Conservation (phyloP, 2,888 invertebrate genomes). For the Pyrrhia umbra region DNA sequence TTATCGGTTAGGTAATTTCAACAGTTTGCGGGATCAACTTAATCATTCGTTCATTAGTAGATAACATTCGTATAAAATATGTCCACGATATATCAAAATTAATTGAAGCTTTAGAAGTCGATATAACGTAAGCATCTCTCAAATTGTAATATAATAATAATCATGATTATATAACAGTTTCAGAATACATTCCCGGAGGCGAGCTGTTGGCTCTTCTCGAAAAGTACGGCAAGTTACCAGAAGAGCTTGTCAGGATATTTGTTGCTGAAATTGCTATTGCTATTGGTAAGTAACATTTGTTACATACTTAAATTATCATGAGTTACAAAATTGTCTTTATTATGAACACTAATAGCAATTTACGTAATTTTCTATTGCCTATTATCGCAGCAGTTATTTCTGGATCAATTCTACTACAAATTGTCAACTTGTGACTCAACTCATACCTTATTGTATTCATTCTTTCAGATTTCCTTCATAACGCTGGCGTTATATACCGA, state of each 20-base stretch:
- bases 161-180: conserved; percentile 89
- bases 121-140: neutral
- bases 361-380: too few species aligned
- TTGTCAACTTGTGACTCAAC: neutral
- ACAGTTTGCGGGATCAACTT: conserved; percentile 26
- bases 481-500: conserved; percentile 96
- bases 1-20: conserved; percentile 49
- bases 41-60: conserved; percentile 32
- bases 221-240: conserved; percentile 93
- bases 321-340: too few species aligned
- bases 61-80: conserved; percentile 1
- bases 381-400: too few species aligned
- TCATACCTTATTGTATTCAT: neutral
- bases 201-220: conserved; percentile 95
- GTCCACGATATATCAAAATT: neutral
- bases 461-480: conserved; percentile 95
- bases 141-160: neutral
- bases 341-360: too few species aligned
- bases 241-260: conserved; percentile 94
- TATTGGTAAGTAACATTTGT: conserved; percentile 91
- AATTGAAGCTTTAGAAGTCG: neutral
- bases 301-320: neutral
- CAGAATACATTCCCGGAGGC: conserved; percentile 95
- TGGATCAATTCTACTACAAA: too few species aligned
- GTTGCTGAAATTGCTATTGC: conserved; percentile 97